Base-by-base conservation (phyloP, 2,113 vertebrate genomes). In the Brachirus orientalis region DNA sequence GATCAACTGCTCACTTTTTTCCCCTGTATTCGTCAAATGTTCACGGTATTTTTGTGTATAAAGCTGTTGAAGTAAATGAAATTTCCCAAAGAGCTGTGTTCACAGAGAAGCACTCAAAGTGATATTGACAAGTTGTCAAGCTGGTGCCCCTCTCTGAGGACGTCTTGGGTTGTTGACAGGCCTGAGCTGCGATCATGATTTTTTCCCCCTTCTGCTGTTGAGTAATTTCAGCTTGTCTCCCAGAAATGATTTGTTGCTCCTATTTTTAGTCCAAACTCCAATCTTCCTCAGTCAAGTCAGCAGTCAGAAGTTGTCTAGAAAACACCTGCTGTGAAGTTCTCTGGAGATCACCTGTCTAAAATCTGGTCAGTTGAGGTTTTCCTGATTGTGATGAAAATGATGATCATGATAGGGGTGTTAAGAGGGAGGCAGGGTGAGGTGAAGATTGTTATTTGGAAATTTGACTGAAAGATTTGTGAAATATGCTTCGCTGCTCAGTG, bases 41-140 rank as follows among this genome's bases (percentile, higher is more conserved):
- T 90, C 77, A 47, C 60, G 65, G 74, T 83, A 71, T 84, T 72
- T 62, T 69, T 71, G 64, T 77, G 76, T 65, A 79, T 77, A 77
- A 85, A 84, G 63, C 84, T 74, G 84, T 88, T 87, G 79, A 83
- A 91, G 88, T 88, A 91, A 92, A 88, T 92, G 91, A 90, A 89
- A 92, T 92, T 91, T 93, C 92, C 92, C 92, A 89, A 76, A 89
- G 90, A 91, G 90, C 86, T 76, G 79, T 80, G 82, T 83, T 85
- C 59, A 65, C 86, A 51, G 86, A 86, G 88, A 90, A 88, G 83
- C 86, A 65, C 83, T 92, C 89, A 89, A 92, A 93, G 89, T 89
- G 86, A 90, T 93, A 92, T 94, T 93, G 92, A 92, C 92, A 92
- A 92, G 88, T 92, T 93, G 92, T 93, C 92, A 93, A 92, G 91